These are phyloP conservation scores for Holothuria glaberrima DNA, from an alignment of 35 echinoderm and acorn worm species.

Conservation along the genomic window DNA sequence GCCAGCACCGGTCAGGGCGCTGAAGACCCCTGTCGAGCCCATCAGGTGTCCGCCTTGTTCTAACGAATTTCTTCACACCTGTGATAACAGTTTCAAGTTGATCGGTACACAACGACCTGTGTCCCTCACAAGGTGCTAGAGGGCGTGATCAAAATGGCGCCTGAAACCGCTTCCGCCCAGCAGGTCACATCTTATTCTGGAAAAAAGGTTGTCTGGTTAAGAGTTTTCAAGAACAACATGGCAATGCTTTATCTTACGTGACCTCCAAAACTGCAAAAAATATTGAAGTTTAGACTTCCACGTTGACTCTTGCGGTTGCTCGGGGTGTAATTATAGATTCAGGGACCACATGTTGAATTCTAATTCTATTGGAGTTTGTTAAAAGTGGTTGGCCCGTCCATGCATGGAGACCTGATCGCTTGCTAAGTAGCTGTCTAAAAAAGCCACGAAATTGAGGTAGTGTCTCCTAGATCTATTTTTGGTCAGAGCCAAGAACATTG, in stretches of 20 bases:
- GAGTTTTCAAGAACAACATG: not conserved
- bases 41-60: constrained; percentile 14
- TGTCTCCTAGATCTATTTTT: no score
- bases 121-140: constrained; percentile 9
- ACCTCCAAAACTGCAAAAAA: constrained; percentile 28
- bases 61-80: constrained; percentile 25
- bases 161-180: constrained; percentile 44
- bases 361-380: constrained; percentile 7
- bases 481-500: no score
- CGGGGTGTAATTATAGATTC: constrained; percentile 37
- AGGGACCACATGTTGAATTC: constrained; percentile 4
- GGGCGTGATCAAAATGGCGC: constrained; percentile 53
- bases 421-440: not conserved
- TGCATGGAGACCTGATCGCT: not conserved
- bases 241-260: not conserved
- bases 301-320: constrained; percentile 33
- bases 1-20: not conserved
- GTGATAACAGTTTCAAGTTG: constrained; percentile 31
- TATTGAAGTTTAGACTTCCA: not conserved
- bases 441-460: no score
- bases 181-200: constrained; percentile 1
- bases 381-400: not conserved
- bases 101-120: no score
- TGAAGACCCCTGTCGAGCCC: not conserved
- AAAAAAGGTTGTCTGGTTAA: no score